Evolutionary conservation across 1,140 invertebrate species (phyloP).

Genomic region (Zaprionus taronus): DNA sequence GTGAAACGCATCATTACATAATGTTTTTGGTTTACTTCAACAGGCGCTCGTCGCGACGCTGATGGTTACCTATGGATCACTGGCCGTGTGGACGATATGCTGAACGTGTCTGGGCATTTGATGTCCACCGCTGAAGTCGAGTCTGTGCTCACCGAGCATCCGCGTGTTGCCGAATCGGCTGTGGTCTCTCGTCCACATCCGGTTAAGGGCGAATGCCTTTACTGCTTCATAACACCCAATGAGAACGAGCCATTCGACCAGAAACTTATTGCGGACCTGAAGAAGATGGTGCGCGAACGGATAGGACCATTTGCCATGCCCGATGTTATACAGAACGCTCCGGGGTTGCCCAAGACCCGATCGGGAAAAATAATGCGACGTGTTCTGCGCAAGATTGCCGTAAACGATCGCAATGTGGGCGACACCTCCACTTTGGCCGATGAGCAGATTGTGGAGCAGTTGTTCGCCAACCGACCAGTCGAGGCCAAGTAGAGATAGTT

Average conservation of each 20-base stretch:
- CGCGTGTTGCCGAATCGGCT: conserved; percentile 94
- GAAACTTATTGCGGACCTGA: conserved; percentile 90
- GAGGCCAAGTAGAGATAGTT: conserved; percentile 74
- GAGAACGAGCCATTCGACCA: conserved; percentile 90
- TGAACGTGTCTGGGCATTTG: conserved; percentile 98
- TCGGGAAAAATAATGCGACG: conserved; percentile 99
- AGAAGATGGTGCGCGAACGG: conserved; percentile 93
- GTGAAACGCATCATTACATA: not conserved
- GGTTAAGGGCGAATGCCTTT: conserved; percentile 98
- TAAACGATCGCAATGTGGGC: conserved; percentile 94
- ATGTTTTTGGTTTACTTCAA: not conserved
- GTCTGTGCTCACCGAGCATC: conserved; percentile 94
- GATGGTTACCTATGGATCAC: conserved; percentile 99
- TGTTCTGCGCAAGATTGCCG: conserved; percentile 96
- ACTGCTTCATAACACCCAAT: conserved; percentile 97
- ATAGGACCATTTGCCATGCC: conserved; percentile 99
- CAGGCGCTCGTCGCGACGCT: conserved; percentile 94
- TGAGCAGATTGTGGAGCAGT: conserved; percentile 91
- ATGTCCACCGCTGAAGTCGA: conserved; percentile 99
- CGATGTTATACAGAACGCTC: conserved; percentile 96
- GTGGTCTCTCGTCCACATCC: conserved; percentile 97
- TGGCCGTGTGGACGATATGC: conserved; percentile 98
- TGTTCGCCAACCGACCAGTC: conserved; percentile 90
- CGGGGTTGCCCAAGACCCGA: conserved; percentile 97
- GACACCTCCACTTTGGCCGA: conserved; percentile 97